Conservation (phyloP, 92 coral and sea anemone species). For the Pocillopora grandis region DNA sequence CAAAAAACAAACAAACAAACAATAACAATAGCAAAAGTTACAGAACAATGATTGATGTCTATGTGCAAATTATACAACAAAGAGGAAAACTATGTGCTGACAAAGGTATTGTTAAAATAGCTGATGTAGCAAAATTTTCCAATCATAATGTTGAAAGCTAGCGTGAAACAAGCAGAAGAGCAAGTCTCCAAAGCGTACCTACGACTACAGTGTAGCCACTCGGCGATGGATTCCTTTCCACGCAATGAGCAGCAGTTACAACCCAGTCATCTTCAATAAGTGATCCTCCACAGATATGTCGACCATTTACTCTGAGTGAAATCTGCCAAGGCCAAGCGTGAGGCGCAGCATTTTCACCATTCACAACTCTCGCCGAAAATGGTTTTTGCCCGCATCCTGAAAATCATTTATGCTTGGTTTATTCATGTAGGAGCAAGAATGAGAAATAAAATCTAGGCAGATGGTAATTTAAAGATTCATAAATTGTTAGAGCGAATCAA, state of each 20-base stretch:
- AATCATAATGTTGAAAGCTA: not conserved
- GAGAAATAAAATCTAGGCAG: too few species aligned
- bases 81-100: too few species aligned
- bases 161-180: not conserved
- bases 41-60: too few species aligned
- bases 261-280: slow-evolving; percentile 63
- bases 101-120: too few species aligned
- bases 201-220: slow-evolving; percentile 62
- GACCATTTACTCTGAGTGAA: slow-evolving; percentile 65
- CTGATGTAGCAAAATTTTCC: too few species aligned
- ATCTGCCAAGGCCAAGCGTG: slow-evolving; percentile 78
- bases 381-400: slow-evolving; percentile 58
- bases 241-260: slow-evolving; percentile 73
- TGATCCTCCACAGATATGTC: slow-evolving; percentile 75
- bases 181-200: slow-evolving; percentile 18
- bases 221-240: slow-evolving; percentile 37
- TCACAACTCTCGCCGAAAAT: slow-evolving; percentile 52
- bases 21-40: too few species aligned
- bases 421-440: too few species aligned
- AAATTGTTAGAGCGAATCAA: too few species aligned
- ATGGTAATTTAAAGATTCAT: too few species aligned
- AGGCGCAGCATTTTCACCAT: slow-evolving; percentile 59
- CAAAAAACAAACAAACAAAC: too few species aligned
- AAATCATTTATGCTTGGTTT: too few species aligned
- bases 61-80: too few species aligned